Evolutionary conservation across 2,113 vertebrate species (phyloP).

Genomic region (Oxygymnocypris stewartii): DNA sequence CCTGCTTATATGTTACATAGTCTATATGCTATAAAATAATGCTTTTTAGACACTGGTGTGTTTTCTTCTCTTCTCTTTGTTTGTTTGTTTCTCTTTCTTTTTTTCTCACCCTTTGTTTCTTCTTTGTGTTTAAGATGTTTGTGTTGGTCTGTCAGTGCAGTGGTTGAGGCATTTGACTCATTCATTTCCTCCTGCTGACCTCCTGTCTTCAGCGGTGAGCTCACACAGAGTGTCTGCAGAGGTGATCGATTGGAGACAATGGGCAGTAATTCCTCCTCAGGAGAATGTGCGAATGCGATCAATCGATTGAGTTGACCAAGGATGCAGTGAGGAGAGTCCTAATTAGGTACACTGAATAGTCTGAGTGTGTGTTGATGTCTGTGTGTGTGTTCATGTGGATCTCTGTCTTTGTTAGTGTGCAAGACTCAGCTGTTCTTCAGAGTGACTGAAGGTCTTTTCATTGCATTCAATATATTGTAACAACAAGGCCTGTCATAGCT

Average conservation of each 20-base stretch:
- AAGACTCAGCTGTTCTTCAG: background rate
- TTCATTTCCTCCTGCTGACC: conserved; percentile 34
- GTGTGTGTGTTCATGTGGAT: conserved; percentile 32
- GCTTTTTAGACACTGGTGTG: background rate
- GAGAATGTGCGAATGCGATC: conserved; percentile 22
- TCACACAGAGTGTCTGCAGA: conserved; percentile 21
- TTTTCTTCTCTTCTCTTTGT: background rate
- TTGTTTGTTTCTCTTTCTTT: background rate
- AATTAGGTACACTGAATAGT: conserved; percentile 33
- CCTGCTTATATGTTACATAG: background rate
- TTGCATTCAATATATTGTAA: background rate
- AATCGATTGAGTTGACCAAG: conserved; percentile 9
- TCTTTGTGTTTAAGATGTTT: background rate
- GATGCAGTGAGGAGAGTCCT: conserved; percentile 36
- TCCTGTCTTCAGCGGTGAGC: conserved; percentile 10
- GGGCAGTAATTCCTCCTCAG: conserved; percentile 22
- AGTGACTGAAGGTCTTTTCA: background rate
- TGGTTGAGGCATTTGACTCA: background rate
- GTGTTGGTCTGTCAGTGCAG: background rate
- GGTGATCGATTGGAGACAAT: conserved; percentile 5
- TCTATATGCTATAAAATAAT: background rate
- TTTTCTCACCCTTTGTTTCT: background rate
- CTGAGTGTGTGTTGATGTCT: conserved; percentile 3
- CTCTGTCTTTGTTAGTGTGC: conserved; percentile 33
- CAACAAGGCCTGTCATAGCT: background rate